Percentiles rank a stretch among this genome's conserved stretches.
Evolutionary conservation across 2,888 invertebrate species (phyloP).

Genomic region (Mythimna loreyi): DNA sequence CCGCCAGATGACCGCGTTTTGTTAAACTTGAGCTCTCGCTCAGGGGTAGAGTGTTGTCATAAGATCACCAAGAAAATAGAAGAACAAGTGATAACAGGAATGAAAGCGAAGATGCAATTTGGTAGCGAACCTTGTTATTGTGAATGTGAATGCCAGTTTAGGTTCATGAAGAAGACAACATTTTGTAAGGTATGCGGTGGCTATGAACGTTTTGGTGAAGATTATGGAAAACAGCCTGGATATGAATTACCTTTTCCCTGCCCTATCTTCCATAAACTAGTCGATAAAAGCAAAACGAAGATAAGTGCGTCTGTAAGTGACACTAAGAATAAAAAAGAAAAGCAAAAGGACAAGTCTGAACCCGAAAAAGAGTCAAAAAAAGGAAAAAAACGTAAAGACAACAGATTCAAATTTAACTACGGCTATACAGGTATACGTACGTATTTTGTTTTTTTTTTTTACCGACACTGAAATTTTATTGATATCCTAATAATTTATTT

Average conservation of each 20-base stretch:
- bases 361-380: slow-evolving; percentile 73
- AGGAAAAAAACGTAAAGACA: slow-evolving; percentile 77
- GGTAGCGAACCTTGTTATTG: slow-evolving; percentile 81
- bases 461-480: neutral
- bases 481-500: neutral
- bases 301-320: slow-evolving; percentile 79
- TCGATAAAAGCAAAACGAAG: slow-evolving; percentile 77
- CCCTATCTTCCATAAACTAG: slow-evolving; percentile 82
- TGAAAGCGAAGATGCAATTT: slow-evolving; percentile 75
- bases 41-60: slow-evolving; percentile 70
- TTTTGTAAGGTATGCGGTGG: slow-evolving; percentile 85
- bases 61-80: slow-evolving; percentile 71
- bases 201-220: slow-evolving; percentile 80
- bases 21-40: slow-evolving; percentile 70
- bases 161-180: slow-evolving; percentile 81
- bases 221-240: slow-evolving; percentile 65
- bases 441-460: slow-evolving; percentile 67
- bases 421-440: slow-evolving; percentile 89
- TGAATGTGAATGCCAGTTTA: slow-evolving; percentile 84
- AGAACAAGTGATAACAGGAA: slow-evolving; percentile 75
- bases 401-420: slow-evolving; percentile 86
- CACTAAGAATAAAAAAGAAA: slow-evolving; percentile 56
- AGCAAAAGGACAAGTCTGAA: neutral
- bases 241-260: slow-evolving; percentile 79
- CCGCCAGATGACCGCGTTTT: slow-evolving; percentile 74